Percentiles rank a stretch among this genome's conserved stretches.
These are phyloP conservation scores for Atractosteus spatula DNA, from an alignment of 2,113 vertebrate species.

Conservation along the genomic window DNA sequence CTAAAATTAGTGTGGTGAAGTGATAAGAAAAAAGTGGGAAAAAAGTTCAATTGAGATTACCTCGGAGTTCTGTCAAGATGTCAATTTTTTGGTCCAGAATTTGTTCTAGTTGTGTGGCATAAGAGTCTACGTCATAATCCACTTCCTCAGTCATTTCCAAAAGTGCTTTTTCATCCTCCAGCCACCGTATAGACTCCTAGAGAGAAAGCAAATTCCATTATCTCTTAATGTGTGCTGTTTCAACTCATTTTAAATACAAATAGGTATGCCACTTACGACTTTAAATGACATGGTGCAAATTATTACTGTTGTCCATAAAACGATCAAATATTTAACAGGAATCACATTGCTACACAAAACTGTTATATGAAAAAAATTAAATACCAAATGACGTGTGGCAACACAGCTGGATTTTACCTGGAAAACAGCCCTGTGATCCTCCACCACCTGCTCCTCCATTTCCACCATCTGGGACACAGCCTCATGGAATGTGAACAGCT, in stretches of 20 bases:
- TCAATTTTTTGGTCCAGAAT: slow-evolving; percentile 97
- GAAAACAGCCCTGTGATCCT: slow-evolving; percentile 92
- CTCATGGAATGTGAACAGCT: slow-evolving; percentile 95
- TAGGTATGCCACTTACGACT: no score
- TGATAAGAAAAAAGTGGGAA: not conserved
- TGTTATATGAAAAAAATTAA: not conserved
- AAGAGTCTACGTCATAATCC: slow-evolving; percentile 94
- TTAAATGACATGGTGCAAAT: no score
- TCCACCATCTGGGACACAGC: slow-evolving; percentile 97
- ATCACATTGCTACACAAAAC: no score
- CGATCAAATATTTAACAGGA: no score
- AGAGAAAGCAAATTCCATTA: slow-evolving; percentile 2
- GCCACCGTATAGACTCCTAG: slow-evolving; percentile 94
- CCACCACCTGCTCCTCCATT: slow-evolving; percentile 98
- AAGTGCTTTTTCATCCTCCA: slow-evolving; percentile 93
- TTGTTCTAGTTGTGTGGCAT: slow-evolving; percentile 91
- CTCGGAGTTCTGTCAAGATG: slow-evolving; percentile 88
- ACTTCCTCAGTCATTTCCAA: slow-evolving; percentile 98
- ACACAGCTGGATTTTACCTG: slow-evolving; percentile 69
- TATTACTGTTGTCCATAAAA: no score
- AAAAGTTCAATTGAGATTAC: slow-evolving; percentile 54
- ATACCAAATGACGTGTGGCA: not conserved
- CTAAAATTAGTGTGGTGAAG: not conserved
- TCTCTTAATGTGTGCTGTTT: no score
- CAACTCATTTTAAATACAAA: no score